Evolutionary conservation across 2,888 invertebrate species (phyloP).

Genomic region (Lepeophtheirus nordmannii): DNA sequence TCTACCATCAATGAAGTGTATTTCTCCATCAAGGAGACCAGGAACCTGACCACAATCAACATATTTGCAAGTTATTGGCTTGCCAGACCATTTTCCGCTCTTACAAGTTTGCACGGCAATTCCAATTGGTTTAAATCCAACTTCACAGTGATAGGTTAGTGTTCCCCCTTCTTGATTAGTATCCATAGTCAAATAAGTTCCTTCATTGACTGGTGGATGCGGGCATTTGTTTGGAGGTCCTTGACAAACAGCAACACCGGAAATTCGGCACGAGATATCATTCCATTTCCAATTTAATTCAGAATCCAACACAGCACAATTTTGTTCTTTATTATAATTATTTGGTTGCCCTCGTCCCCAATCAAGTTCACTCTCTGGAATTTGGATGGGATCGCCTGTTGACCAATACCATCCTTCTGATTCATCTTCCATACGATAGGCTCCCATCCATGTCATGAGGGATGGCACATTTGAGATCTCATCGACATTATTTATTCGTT

Average conservation of each 20-base stretch:
- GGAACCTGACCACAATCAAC: constrained; percentile 31
- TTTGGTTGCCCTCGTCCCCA: constrained; percentile 92
- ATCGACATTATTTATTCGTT: constrained; percentile 52
- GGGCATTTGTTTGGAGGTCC: constrained; percentile 25
- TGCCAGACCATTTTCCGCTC: constrained; percentile 66
- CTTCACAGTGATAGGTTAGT: constrained; percentile 61
- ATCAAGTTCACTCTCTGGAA: constrained; percentile 40
- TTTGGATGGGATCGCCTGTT: constrained; percentile 4
- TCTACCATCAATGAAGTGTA: constrained; percentile 64
- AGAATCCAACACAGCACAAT: constrained; percentile 82
- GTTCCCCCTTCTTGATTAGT: constrained; percentile 39
- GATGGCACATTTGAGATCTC: constrained; percentile 59
- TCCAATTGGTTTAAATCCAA: constrained; percentile 63
- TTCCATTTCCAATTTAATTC: constrained; percentile 83
- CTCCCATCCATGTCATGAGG: constrained; percentile 78
- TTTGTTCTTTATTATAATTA: constrained; percentile 86
- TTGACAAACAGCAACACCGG: constrained; percentile 26
- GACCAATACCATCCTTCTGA: constrained; percentile 2
- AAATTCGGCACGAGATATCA: constrained; percentile 70
- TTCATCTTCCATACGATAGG: constrained; percentile 57
- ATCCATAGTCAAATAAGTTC: constrained; percentile 27
- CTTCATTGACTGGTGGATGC: constrained; percentile 44
- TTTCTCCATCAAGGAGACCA: constrained; percentile 36
- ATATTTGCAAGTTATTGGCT: constrained; percentile 60
- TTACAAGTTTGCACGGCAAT: constrained; percentile 51